These are phyloP conservation scores for Salticus scenicus DNA, from an alignment of 2,888 invertebrate genomes.

Conservation along the genomic window DNA sequence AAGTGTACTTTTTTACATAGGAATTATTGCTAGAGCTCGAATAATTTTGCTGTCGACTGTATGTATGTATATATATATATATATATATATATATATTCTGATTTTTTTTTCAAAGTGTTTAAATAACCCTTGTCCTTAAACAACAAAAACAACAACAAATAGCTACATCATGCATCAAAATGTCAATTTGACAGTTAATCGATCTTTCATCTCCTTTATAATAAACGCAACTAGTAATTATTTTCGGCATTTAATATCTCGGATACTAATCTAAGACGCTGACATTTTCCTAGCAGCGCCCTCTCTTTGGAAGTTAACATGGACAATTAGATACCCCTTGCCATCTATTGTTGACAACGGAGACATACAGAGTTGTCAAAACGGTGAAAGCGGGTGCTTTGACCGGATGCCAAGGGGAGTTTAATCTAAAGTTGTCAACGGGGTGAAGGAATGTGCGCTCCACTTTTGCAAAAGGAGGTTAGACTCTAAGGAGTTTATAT, in stretches of 20 bases:
- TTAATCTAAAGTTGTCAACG: neutral
- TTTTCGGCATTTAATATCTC: slow-evolving; percentile 58
- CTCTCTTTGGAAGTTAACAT: slow-evolving; percentile 25
- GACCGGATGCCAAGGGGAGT: neutral
- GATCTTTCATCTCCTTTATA: slow-evolving; percentile 21
- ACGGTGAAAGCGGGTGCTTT: neutral
- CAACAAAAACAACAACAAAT: too few relatives aligned
- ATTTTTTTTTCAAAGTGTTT: too few relatives aligned
- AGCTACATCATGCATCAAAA: too few relatives aligned
- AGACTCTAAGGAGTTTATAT: neutral
- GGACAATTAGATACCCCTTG: neutral
- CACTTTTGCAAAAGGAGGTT: neutral
- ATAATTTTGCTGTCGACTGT: too few relatives aligned
- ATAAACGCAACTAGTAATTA: slow-evolving; percentile 51
- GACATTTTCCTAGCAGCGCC: slow-evolving; percentile 28
- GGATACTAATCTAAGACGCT: slow-evolving; percentile 32
- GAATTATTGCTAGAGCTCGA: too few relatives aligned
- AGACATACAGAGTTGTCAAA: slow-evolving; percentile 4
- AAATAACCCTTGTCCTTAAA: too few relatives aligned
- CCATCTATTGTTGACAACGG: neutral
- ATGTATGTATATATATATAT: too few relatives aligned
- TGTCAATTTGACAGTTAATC: slow-evolving; percentile 40
- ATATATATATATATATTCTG: too few relatives aligned
- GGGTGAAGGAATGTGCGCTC: neutral
- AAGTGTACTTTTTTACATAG: too few relatives aligned